A percentile compares a stretch with the other conserved stretches of the same genome.
Conservation (phyloP, 2,113 vertebrate species). For the Paramormyrops kingsleyae region DNA sequence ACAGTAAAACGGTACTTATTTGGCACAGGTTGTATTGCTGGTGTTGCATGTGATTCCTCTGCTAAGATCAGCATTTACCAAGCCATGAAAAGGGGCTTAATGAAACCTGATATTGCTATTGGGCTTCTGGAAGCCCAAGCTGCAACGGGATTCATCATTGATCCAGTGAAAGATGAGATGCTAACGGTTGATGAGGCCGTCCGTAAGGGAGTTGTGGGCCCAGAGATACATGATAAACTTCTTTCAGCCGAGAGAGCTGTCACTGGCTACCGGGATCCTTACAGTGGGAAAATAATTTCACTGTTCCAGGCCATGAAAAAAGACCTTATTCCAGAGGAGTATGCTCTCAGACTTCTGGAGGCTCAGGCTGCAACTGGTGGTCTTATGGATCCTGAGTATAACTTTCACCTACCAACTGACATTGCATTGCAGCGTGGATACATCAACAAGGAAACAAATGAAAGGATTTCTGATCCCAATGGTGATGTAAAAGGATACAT, state of each 20-base stretch:
- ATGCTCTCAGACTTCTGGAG: slow-evolving; percentile 85
- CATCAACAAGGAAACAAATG: slow-evolving; percentile 79
- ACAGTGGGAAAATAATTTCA: slow-evolving; percentile 86
- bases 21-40: slow-evolving; percentile 82
- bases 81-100: slow-evolving; percentile 79
- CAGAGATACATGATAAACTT: slow-evolving; percentile 88
- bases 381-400: slow-evolving; percentile 79
- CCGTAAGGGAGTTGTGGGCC: slow-evolving; percentile 86
- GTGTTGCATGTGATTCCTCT: slow-evolving; percentile 70
- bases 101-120: slow-evolving; percentile 72
- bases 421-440: slow-evolving; percentile 80
- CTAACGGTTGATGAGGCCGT: slow-evolving; percentile 91
- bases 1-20: slow-evolving; percentile 77
- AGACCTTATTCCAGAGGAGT: slow-evolving; percentile 81
- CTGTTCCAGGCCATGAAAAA: slow-evolving; percentile 98
- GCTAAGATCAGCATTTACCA: slow-evolving; percentile 80
- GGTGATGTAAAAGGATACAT: slow-evolving; percentile 73
- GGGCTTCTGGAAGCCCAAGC: slow-evolving; percentile 87
- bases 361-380: slow-evolving; percentile 89
- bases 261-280: slow-evolving; percentile 95
- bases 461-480: slow-evolving; percentile 59
- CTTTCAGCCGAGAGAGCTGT: slow-evolving; percentile 88
- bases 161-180: slow-evolving; percentile 77
- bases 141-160: slow-evolving; percentile 86
- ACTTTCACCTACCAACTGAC: slow-evolving; percentile 86